Percentiles rank a stretch among this genome's conserved stretches.
phyloP scores from a whole-genome alignment of 2,797 vertebrate genomes.

The Crenuchus spilurus region DNA sequence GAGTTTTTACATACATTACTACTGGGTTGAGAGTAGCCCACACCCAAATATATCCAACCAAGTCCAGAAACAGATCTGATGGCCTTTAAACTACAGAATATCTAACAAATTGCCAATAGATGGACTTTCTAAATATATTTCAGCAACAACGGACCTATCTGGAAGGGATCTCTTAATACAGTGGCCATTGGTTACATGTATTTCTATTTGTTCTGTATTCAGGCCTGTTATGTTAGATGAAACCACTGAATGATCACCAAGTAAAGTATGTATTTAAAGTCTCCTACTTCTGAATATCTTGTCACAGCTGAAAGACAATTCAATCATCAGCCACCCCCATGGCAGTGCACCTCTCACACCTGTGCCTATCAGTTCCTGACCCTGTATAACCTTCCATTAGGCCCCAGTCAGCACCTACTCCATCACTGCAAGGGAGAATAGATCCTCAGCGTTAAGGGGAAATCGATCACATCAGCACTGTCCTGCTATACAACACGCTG shows the following conservation, averaged over 20 bases:
- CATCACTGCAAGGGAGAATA: constrained; percentile 63
- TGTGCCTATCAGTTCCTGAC: constrained; percentile 68
- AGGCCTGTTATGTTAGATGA: not conserved
- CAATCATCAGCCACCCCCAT: constrained; percentile 60
- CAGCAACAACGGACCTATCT: not conserved
- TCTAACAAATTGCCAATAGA: too few species aligned
- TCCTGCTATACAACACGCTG: constrained; percentile 66
- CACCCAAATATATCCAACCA: too few species aligned
- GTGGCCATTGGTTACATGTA: not conserved
- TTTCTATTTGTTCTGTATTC: not conserved
- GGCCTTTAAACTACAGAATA: too few species aligned
- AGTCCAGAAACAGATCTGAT: too few species aligned
- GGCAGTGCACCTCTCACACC: constrained; percentile 66
- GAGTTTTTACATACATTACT: too few species aligned
- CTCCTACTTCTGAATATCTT: not conserved
- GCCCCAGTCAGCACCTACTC: constrained; percentile 73
- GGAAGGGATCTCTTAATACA: not conserved
- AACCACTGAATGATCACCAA: not conserved
- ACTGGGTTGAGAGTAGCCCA: too few species aligned
- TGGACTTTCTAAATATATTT: too few species aligned
- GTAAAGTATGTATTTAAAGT: not conserved
- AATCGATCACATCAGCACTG: constrained; percentile 66
- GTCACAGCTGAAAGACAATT: constrained; percentile 1
- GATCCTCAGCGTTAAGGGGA: constrained; percentile 24
- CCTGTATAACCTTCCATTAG: constrained; percentile 62